Base-by-base conservation (phyloP, 2,113 vertebrate species). In the Carassius carassius region DNA sequence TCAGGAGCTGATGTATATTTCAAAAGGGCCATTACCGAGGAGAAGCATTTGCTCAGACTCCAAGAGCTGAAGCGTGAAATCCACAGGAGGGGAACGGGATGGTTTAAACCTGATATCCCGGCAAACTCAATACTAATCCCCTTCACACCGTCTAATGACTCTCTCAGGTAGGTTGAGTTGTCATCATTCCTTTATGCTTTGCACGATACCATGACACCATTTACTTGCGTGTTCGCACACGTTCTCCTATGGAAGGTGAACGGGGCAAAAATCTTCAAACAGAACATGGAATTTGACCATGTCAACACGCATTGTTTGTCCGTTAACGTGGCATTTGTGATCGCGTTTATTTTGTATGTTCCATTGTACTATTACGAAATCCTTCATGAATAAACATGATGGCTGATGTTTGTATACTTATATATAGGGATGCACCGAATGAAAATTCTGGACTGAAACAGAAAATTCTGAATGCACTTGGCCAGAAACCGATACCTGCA, bases 51-150 rank as follows among this genome's bases (percentile, higher is more conserved):
- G 73, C 37, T 69, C 75, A 78, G 79, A 82, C 81, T 87, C 35
- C 35, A 51, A 41, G 56, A 83, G 83, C 65, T 76, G 60, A 32
- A 83, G 81, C 76, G 17, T 88, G 84, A 88, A 84, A 86, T 77
- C 70, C 81, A 75, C 14, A 16, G 51, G 49, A 83, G 58, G 32
- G 80, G 69, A 85, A 56, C 54, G 35, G 12, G 19, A 80, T 56
- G 16, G 21, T 37, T 82, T 80, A 35, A 85, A 88, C 60, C 69
- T 88, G 84, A 88, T 88, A 85, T 88, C 69, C 60, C 44, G 1
- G 49, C 58, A 74, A 82, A 88, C 75, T 69, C 60, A 32, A 19
- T 54, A 37, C 76, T 86, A 88, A 88, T 88, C 87, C 76, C 25
- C 81, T 41, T 84, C 56, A 23, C 60, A 23, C 75, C 60, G 54